Evolutionary conservation across 2,113 vertebrate species (phyloP), one percentile per base, ranked within the genome.

Genomic region (Ranitomeya variabilis): DNA sequence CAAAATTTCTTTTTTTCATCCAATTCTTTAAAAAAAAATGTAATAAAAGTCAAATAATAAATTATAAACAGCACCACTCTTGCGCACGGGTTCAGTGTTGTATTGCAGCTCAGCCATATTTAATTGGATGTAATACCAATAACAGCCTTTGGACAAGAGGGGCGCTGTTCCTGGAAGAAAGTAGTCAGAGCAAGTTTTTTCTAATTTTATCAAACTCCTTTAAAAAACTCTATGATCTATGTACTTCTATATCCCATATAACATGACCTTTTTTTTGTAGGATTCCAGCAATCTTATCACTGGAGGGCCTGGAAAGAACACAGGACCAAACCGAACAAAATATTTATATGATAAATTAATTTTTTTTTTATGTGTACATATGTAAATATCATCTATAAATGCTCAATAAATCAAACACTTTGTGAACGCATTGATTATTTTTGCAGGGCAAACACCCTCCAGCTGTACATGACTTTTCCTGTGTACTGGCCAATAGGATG

Each of bases 261-360:
- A 45, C 15, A 1, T 7, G 37, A 45, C 19, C 7, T 74, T 2
- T 74, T 7, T 74, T 45, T 74, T 74, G 5, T 37, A 74, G 71
- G 19, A 7, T 7, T n/a, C 10, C 7, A 9, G 11, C 69, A 26
- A 37, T 74, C 37, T 5, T 74, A 51, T 74, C 71, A 7, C 37
- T 74, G 71, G 71, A 74, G 16, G 71, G 71, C 2, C 71, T 74
- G 31, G 71, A 74, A 19, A 37, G 71, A 74, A 74, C 71, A 45
- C 13, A 16, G 71, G 71, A 74, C 31, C 31, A 74, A 7, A 19
- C 71, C 7, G 71, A 74, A 18, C 71, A 74, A 19, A 74, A 74
- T 74, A 74, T 74, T 45, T 74, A 74, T 74, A 74, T 37, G 45
- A 74, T 74, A 74, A 45, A 37, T 71, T 71, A 71, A 71, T 18